Percentiles rank a stretch among this genome's conserved stretches.
Conservation (phyloP, 2,888 invertebrate species). For the Oligia latruncula region DNA sequence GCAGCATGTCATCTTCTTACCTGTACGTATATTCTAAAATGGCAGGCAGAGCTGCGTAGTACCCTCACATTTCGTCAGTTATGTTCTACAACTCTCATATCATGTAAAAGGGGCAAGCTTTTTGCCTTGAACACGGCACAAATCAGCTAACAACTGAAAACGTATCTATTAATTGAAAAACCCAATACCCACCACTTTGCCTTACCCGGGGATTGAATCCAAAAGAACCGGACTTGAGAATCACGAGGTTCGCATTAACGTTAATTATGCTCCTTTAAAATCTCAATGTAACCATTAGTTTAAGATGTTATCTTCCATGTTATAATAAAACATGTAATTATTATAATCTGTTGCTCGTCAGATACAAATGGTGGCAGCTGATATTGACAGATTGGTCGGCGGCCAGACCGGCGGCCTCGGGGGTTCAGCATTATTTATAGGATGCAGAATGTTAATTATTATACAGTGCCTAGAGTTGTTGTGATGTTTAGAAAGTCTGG, state of each 20-base stretch:
- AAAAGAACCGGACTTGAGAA: neutral
- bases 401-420: conserved; percentile 59
- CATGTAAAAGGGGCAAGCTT: neutral
- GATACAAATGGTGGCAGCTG: conserved; percentile 51
- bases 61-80: neutral
- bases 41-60: neutral
- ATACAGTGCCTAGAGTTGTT: conserved; percentile 15
- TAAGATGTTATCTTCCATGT: conserved; percentile 1
- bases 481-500: conserved; percentile 12
- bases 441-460: conserved; percentile 41
- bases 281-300: neutral
- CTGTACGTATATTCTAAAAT: neutral
- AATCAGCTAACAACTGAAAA: neutral
- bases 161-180: neutral
- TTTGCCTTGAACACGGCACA: neutral
- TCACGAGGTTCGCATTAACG: neutral
- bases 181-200: neutral
- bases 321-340: conserved; percentile 28
- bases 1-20: neutral
- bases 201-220: neutral
- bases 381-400: conserved; percentile 65
- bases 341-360: conserved; percentile 23
- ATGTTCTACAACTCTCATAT: neutral
- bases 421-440: conserved; percentile 55
- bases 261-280: no score